Evolutionary conservation across 2,888 invertebrate genomes (phyloP).

Genomic region (Dryococelus australis): DNA sequence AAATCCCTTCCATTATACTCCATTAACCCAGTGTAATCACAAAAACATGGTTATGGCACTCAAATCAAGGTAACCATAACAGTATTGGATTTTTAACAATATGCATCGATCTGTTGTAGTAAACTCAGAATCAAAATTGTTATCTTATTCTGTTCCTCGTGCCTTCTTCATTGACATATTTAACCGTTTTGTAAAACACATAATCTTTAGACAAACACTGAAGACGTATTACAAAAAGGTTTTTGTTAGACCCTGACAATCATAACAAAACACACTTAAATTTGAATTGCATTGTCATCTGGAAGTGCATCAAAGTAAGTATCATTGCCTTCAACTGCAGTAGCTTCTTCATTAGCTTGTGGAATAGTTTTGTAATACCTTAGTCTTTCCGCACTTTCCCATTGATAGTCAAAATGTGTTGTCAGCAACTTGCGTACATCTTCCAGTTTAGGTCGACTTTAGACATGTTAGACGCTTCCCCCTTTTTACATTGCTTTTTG

Average conservation of each 20-base stretch:
- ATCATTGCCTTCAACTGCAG: neutral
- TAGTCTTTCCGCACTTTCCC: neutral
- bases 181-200: neutral
- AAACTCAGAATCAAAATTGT: neutral
- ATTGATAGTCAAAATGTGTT: neutral
- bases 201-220: neutral
- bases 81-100: neutral
- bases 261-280: neutral
- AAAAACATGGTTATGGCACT: neutral
- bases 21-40: too few relatives aligned
- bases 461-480: neutral
- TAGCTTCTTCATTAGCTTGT: neutral
- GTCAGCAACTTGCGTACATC: neutral
- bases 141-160: neutral
- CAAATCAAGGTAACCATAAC: neutral
- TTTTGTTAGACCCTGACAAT: neutral
- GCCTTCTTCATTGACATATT: neutral
- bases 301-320: neutral
- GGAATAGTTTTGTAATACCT: too few relatives aligned
- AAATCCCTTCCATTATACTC: too few relatives aligned
- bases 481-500: neutral
- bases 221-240: neutral
- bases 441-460: neutral
- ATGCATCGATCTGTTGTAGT: too few relatives aligned
- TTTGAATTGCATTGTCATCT: neutral